Conservation (phyloP, 1,140 invertebrate genomes). For the Lethocerus indicus region DNA sequence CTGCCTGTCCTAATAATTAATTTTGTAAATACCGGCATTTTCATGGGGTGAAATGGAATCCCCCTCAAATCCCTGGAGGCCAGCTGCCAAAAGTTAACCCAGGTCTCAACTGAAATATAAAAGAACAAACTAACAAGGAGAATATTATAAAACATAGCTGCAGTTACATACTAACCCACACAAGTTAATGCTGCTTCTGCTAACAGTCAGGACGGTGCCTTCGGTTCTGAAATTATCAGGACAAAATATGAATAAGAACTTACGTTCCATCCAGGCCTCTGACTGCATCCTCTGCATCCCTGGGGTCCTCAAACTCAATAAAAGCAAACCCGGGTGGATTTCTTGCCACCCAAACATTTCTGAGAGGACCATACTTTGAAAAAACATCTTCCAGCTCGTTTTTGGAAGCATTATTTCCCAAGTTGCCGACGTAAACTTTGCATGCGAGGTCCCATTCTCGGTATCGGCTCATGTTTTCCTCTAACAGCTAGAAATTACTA, state of each 20-base stretch:
- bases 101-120: no score
- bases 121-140: no score
- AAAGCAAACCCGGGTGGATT: constrained; percentile 93
- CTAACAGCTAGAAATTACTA: no score
- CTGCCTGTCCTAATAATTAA: no score
- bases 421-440: constrained; percentile 98
- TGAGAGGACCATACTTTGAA: constrained; percentile 81
- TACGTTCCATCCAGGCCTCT: constrained; percentile 85
- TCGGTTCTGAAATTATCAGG: no score
- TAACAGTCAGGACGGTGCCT: no score
- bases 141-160: background rate
- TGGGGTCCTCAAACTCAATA: constrained; percentile 93
- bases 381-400: constrained; percentile 85
- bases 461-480: constrained; percentile 48
- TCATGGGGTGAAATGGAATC: no score
- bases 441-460: constrained; percentile 86
- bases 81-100: no score
- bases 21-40: no score
- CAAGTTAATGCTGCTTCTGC: no score
- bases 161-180: background rate
- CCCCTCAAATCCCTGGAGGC: no score
- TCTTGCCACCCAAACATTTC: constrained; percentile 93
- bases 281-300: constrained; percentile 96
- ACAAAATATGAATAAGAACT: constrained; percentile 26
- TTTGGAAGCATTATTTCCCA: constrained; percentile 80